Conservation (phyloP, 2,797 vertebrate genomes). For the Coendou prehensilis region DNA sequence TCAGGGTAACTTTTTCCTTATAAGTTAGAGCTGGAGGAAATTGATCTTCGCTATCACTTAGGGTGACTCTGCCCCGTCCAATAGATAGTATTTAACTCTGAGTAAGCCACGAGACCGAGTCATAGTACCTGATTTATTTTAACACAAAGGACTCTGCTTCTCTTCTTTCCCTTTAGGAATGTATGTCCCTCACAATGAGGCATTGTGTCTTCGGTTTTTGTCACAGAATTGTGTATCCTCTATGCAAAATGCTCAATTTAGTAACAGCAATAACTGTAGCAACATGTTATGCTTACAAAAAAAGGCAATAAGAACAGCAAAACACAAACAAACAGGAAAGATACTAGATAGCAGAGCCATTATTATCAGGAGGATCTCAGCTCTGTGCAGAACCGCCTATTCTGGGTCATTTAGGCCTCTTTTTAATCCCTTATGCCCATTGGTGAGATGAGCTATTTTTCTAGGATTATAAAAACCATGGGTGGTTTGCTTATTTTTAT, state of each 20-base stretch:
- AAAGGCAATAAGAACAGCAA: background rate
- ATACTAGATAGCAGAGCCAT: background rate
- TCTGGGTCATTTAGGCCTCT: background rate
- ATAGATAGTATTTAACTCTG: background rate
- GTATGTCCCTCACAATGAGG: background rate
- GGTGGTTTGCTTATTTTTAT: conserved; percentile 45
- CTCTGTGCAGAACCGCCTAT: background rate
- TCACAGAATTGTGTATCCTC: background rate
- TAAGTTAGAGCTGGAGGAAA: background rate
- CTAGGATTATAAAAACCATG: conserved; percentile 40
- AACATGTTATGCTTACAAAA: background rate
- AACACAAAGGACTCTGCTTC: background rate
- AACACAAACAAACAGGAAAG: background rate
- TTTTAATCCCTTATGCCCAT: background rate
- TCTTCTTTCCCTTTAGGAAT: background rate
- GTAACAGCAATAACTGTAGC: background rate
- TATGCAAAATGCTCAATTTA: background rate
- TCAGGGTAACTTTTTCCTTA: background rate
- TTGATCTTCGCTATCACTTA: background rate
- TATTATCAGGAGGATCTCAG: background rate
- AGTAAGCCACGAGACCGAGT: background rate
- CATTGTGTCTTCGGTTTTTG: background rate
- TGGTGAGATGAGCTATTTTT: background rate
- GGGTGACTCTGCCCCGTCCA: background rate
- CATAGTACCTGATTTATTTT: background rate